Evolutionary conservation across 2,113 vertebrate genomes (phyloP), one percentile per base, ranked within the genome.

Genomic region (Myocastor coypus): DNA sequence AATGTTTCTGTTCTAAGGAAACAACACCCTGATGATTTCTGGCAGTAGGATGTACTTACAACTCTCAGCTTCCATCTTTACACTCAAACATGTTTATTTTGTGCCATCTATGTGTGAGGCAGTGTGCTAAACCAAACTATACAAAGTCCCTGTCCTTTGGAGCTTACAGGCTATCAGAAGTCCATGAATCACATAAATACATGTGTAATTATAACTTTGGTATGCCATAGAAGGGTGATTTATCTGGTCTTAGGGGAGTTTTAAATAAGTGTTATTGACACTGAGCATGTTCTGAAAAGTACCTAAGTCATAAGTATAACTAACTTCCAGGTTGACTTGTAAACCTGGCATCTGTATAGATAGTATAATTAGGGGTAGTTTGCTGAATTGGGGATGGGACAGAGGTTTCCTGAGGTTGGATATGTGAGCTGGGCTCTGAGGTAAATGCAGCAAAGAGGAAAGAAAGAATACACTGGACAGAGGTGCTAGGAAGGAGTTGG

Each of bases 1-100:
- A 83, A 50, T n/a, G 73, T 78, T 80, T 20, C 69, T 87, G 3
- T 83, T 92, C 37, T 91, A 83, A 89, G 61, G 66, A 68, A 81
- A 92, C 5, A 69, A 66, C 42, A 34, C 6, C 68, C 34, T 6
- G 4, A 2, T 73, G 26, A 13, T 64, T 88, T 57, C 32, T 91
- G 63, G 8, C 19, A 71, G 13, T 81, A 30, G 61, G 80, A 19
- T 69, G 32, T 64, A 66, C 83, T 92, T 90, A 83, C 10, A 87
- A 22, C 28, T 24, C 1, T 32, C 9, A 46, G 30, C 32, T 52
- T 83, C 20, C 13, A 64, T 46, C 37, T 96, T 87, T 87, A 73
- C 7, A 63, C 26, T 89, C 3, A 81, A 32, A 88, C 90, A 63
- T 87, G 5, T 64, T 87, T 30, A 86, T 34, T 88, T 19, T 46